Percentiles rank a stretch among this genome's conserved stretches.
Conservation (phyloP, 2,113 vertebrate genomes). For the Bagarius yarrelli region DNA sequence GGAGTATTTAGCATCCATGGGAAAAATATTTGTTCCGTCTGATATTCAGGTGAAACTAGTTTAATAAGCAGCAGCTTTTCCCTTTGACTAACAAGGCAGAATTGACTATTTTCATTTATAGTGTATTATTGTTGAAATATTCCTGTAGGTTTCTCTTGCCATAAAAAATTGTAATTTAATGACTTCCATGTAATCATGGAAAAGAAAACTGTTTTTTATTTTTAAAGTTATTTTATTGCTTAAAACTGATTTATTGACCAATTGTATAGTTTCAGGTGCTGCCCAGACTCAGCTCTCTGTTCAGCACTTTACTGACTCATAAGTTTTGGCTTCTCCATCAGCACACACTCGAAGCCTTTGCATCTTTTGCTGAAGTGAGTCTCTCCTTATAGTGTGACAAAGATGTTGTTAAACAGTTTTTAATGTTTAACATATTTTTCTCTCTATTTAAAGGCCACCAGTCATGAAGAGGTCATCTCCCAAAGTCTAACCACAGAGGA, state of each 20-base stretch:
- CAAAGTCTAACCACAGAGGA: constrained; percentile 82
- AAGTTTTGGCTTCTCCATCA: constrained; percentile 83
- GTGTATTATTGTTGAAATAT: not conserved
- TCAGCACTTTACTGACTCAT: constrained; percentile 76
- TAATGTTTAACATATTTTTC: constrained; percentile 3
- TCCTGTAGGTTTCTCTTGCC: not conserved
- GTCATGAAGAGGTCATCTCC: constrained; percentile 87
- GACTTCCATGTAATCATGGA: too few species aligned
- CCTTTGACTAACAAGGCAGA: not conserved
- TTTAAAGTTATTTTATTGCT: not conserved
- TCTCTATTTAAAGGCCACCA: constrained; percentile 77
- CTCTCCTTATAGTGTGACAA: not conserved
- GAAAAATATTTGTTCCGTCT: constrained; percentile 77
- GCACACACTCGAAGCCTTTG: constrained; percentile 85
- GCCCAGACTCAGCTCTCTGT: constrained; percentile 75
- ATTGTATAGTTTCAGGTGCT: constrained; percentile 76
- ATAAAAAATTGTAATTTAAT: too few species aligned
- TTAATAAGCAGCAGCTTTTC: not conserved
- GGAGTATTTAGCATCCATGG: constrained; percentile 81
- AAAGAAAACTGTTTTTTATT: too few species aligned
- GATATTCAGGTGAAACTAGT: constrained; percentile 77
- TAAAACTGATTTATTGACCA: not conserved
- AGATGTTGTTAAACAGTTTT: too few species aligned
- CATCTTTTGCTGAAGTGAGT: constrained; percentile 87
- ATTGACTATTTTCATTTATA: not conserved